Percentiles rank a stretch among this genome's conserved stretches.
Conservation (phyloP, 2,113 vertebrate species). For the Rhipidura dahli region DNA sequence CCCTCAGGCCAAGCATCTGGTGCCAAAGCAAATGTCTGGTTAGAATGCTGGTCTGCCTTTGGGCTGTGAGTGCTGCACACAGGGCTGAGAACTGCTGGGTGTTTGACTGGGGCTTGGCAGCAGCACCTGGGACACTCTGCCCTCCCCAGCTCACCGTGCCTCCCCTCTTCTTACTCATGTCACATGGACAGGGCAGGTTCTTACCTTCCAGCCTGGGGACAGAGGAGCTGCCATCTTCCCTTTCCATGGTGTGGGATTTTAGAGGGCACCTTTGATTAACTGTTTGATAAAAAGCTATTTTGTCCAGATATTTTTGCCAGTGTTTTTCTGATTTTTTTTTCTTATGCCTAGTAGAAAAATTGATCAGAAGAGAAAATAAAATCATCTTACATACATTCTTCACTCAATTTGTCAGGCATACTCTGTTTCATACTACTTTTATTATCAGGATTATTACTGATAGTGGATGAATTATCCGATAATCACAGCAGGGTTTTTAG, state of each 20-base stretch:
- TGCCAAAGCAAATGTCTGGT: conserved; percentile 77
- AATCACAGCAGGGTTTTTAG: background rate
- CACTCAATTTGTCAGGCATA: background rate
- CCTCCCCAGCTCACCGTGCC: background rate
- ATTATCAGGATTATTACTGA: background rate
- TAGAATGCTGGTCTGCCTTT: conserved; percentile 54
- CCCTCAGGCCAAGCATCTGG: conserved; percentile 54
- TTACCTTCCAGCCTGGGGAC: background rate
- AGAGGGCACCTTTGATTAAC: background rate
- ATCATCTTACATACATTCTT: background rate
- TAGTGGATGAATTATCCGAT: background rate
- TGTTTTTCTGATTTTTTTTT: background rate
- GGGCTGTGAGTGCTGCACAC: background rate
- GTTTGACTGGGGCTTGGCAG: background rate
- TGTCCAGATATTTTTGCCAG: background rate
- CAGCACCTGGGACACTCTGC: background rate
- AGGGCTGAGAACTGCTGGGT: background rate
- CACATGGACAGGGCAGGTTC: background rate
- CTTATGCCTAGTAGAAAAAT: background rate
- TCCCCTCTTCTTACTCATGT: background rate
- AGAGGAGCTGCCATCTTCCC: background rate
- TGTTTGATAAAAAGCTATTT: background rate
- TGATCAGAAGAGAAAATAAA: background rate
- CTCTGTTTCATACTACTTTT: background rate
- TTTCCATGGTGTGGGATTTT: background rate